Base-by-base conservation (phyloP, 1,140 invertebrate species). In the Akabosia matsudoensis region DNA sequence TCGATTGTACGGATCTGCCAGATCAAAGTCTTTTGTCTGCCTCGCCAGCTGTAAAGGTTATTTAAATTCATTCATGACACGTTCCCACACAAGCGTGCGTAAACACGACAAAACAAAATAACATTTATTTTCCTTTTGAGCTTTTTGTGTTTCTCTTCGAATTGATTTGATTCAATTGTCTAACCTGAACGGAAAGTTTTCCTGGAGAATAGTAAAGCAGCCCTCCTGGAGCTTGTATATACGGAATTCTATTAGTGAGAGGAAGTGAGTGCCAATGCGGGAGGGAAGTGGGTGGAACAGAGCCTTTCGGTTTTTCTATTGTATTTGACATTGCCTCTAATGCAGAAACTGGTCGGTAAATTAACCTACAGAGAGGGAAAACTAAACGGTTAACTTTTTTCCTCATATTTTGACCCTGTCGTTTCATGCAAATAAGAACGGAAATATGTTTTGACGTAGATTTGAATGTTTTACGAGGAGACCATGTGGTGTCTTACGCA, bases 1-100 rank as follows among this genome's bases (percentile, higher is more conserved):
- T 26, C 33, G 61, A 37, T 76, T 76, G 33, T 52, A n/a, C 1
- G 61, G 74, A 54, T 76, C 74, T 24, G 34, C 28, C 61, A 76
- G 1, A 18, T 26, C 71, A 54, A 14, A 76, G 64, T 16, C 54
- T 16, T 14, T 28, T 1, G 26, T n/a, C 31, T 37, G 13, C 16
- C 74, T 61, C 10, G 34, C 34, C 2, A 76, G 74, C 74, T 75
- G 34, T 3, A 67, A 64, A 3, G 34, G n/a, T 26, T n/a, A 61
- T 16, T 61, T 4, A 61, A 61, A 61, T 61, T 45, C 18, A 13
- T 22, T 61, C 54, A 61, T 61, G 16, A n/a, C n/a, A n/a, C n/a
- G n/a, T n/a, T n/a, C n/a, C n/a, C n/a, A n/a, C n/a, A 51, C 10
- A 51, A n/a, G n/a, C n/a, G n/a, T n/a, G n/a, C n/a, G 45, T n/a